Evolutionary conservation across 1,140 invertebrate species (phyloP).

Genomic region (Theocolax elegans): DNA sequence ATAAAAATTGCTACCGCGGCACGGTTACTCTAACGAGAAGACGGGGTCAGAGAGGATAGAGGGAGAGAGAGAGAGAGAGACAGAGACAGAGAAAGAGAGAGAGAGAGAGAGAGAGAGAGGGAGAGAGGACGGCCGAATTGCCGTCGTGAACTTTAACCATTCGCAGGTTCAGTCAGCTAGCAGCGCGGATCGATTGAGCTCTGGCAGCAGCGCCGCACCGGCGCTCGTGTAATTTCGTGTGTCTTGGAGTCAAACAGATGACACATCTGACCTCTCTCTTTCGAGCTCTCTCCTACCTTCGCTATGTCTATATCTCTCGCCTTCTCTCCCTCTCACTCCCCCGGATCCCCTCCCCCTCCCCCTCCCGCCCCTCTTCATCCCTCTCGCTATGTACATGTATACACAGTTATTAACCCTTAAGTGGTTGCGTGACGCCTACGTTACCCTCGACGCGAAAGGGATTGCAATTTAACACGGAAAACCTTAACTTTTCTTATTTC

Average conservation of each 20-base stretch:
- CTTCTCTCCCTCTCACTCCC: too few species aligned
- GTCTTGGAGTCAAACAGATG: slow-evolving; percentile 1
- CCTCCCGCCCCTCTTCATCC: too few species aligned
- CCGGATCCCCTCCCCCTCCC: too few species aligned
- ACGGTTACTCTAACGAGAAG: slow-evolving; percentile 31
- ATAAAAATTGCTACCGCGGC: slow-evolving; percentile 32
- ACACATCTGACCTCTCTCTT: slow-evolving; percentile 16
- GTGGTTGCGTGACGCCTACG: background rate
- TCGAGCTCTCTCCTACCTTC: slow-evolving; percentile 1
- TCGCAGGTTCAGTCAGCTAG: slow-evolving; percentile 29
- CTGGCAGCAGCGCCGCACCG: background rate
- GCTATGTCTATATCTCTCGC: too few species aligned
- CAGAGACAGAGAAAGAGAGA: too few species aligned
- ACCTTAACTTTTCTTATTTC: too few species aligned
- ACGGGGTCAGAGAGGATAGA: background rate
- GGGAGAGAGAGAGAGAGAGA: slow-evolving; percentile 8
- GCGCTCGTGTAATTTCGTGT: slow-evolving; percentile 12
- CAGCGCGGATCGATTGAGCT: slow-evolving; percentile 28
- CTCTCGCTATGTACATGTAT: background rate
- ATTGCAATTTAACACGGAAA: too few species aligned
- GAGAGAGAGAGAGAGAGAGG: slow-evolving; percentile 16
- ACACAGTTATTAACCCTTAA: slow-evolving; percentile 11
- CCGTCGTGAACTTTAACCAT: slow-evolving; percentile 37
- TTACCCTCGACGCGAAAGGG: background rate
- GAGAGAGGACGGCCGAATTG: slow-evolving; percentile 25